Evolutionary conservation across 2,888 invertebrate genomes (phyloP).

Genomic region (Camponotus fellah): DNA sequence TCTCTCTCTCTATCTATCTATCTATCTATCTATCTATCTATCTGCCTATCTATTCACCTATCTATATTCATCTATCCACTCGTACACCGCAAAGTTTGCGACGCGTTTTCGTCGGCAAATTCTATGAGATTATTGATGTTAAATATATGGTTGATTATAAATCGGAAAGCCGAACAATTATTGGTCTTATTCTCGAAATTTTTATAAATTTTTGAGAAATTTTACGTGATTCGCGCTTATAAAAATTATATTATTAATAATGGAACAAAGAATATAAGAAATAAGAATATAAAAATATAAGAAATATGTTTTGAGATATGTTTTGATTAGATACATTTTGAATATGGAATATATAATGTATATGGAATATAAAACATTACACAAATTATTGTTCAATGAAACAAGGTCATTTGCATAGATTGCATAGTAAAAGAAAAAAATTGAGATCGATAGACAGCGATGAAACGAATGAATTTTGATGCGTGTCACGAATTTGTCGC

Average conservation of each 20-base stretch:
- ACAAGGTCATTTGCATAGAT: constrained; percentile 1
- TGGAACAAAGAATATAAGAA: not conserved
- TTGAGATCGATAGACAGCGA: not conserved
- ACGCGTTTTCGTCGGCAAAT: constrained; percentile 26
- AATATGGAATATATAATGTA: not conserved
- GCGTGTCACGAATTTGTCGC: constrained; percentile 32
- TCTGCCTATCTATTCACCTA: not conserved
- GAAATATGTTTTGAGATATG: not conserved
- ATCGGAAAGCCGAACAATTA: not conserved
- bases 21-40: not conserved
- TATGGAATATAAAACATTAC: too few relatives aligned
- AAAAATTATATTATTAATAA: not conserved
- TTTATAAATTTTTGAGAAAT: not conserved
- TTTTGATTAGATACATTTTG: not conserved
- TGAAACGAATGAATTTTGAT: not conserved
- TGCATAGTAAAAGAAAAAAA: constrained; percentile 3
- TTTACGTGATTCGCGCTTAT: not conserved
- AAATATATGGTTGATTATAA: constrained; percentile 11
- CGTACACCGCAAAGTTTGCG: constrained; percentile 21
- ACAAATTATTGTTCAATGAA: not conserved
- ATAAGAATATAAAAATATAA: not conserved
- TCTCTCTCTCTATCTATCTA: not conserved
- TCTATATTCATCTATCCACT: not conserved
- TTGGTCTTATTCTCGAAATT: not conserved
- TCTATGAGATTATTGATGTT: not conserved